Evolutionary conservation across 2,113 vertebrate species (phyloP).

Genomic region (Cynocephalus volans): DNA sequence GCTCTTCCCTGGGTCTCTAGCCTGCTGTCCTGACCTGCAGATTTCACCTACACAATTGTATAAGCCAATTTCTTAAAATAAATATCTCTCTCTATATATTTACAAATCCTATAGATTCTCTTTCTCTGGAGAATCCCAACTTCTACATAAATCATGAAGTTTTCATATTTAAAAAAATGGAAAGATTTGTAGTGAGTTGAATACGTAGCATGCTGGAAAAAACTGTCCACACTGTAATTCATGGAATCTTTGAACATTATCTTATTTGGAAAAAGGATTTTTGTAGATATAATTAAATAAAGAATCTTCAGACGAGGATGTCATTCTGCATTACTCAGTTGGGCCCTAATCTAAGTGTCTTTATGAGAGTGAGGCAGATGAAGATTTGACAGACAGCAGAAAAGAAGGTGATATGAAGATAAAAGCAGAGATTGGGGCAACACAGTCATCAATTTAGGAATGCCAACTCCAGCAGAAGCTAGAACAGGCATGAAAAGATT

Average conservation of each 20-base stretch:
- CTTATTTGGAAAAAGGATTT: background rate
- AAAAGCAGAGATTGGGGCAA: background rate
- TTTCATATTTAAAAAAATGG: background rate
- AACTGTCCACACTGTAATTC: background rate
- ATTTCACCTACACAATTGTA: background rate
- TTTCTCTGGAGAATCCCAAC: background rate
- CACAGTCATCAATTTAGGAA: background rate
- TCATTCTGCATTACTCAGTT: background rate
- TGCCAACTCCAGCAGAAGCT: background rate
- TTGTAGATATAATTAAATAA: background rate
- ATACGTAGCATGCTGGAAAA: background rate
- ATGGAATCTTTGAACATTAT: background rate
- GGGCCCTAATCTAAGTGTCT: background rate
- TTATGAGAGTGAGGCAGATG: background rate
- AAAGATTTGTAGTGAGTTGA: background rate
- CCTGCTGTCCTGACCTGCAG: background rate
- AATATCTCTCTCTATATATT: background rate
- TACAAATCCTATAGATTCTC: background rate
- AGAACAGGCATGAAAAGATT: background rate
- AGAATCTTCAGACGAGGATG: background rate
- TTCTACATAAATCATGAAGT: background rate
- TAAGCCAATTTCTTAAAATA: background rate
- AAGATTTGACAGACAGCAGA: background rate
- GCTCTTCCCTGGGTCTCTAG: background rate
- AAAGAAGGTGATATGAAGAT: background rate